Evolutionary conservation across 2,888 invertebrate species (phyloP).

Genomic region (Drosophila rellima): DNA sequence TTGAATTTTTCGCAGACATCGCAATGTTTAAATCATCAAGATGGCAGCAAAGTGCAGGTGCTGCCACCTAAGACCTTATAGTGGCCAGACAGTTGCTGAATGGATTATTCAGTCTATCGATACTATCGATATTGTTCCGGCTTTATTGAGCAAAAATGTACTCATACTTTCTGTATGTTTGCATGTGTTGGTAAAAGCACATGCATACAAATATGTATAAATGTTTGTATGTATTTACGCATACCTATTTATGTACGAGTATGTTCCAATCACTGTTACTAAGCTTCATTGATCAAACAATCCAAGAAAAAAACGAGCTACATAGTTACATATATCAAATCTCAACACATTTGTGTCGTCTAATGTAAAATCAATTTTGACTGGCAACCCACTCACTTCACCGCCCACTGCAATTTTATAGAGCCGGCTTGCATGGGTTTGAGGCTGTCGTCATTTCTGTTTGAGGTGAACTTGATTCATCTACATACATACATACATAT

Average conservation of each 20-base stretch:
- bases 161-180: conserved; percentile 22
- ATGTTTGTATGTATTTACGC: conserved; percentile 4
- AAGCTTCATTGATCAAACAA: conserved; percentile 40
- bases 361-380: conserved; percentile 19
- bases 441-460: conserved; percentile 35
- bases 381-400: conserved; percentile 26
- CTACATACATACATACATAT: background rate
- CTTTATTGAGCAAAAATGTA: conserved; percentile 28
- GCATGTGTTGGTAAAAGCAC: background rate
- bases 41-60: conserved; percentile 21
- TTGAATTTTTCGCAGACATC: background rate
- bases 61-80: conserved; percentile 20
- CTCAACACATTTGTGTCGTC: background rate
- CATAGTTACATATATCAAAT: background rate
- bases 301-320: background rate
- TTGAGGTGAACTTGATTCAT: conserved; percentile 50
- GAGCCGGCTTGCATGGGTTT: conserved; percentile 42
- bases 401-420: conserved; percentile 35
- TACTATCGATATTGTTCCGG: conserved; percentile 51
- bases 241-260: conserved; percentile 1
- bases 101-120: background rate
- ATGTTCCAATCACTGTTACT: conserved; percentile 8
- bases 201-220: background rate
- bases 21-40: no score
- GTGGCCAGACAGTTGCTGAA: background rate